Percentiles rank a stretch among this genome's conserved stretches.
Conservation (phyloP, 2,888 invertebrate genomes). For the Cephus rjabovi region DNA sequence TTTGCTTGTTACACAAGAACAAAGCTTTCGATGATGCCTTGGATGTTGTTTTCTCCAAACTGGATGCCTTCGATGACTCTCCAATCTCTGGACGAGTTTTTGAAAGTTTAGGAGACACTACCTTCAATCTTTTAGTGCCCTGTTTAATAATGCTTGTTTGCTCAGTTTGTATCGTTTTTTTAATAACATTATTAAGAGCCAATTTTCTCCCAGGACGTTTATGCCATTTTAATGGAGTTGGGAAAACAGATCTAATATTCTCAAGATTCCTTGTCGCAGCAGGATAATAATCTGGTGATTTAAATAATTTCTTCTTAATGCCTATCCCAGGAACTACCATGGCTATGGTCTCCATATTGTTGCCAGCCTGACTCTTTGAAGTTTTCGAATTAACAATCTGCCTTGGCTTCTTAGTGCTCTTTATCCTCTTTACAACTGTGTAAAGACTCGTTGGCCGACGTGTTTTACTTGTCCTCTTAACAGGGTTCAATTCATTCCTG, state of each 20-base stretch:
- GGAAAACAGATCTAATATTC: constrained; percentile 11
- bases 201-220: constrained; percentile 25
- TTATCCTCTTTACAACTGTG: constrained; percentile 51
- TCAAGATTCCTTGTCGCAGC: constrained; percentile 12
- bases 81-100: constrained; percentile 46
- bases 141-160: constrained; percentile 50
- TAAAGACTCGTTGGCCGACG: constrained; percentile 49
- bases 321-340: neutral
- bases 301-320: constrained; percentile 31
- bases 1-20: constrained; percentile 42
- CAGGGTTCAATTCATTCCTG: constrained; percentile 38
- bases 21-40: constrained; percentile 23
- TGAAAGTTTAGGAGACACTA: constrained; percentile 39
- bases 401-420: constrained; percentile 45
- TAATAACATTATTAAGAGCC: constrained; percentile 14
- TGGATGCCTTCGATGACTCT: constrained; percentile 36
- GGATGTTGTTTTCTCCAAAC: constrained; percentile 9
- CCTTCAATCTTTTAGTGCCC: constrained; percentile 55
- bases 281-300: constrained; percentile 23
- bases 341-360: constrained; percentile 16
- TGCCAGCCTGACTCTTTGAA: constrained; percentile 41
- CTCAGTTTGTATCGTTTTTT: constrained; percentile 32
- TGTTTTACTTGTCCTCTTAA: constrained; percentile 45
- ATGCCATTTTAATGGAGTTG: constrained; percentile 6
- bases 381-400: constrained; percentile 39